Evolutionary conservation across 2,113 vertebrate genomes (phyloP).

Genomic region (Dicaeum eximium): DNA sequence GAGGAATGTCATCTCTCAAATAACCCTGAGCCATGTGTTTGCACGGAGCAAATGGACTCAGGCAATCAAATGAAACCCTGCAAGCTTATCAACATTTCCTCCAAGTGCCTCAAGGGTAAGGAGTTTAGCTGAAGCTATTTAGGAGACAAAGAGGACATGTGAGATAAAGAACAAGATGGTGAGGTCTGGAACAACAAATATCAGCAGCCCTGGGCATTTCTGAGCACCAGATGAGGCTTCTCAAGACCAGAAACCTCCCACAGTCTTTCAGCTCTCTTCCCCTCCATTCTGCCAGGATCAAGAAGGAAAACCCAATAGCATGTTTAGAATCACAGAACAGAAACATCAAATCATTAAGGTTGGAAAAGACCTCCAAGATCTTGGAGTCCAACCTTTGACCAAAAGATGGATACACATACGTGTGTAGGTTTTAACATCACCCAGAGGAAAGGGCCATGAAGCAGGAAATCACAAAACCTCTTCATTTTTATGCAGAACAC

Average conservation of each 20-base stretch:
- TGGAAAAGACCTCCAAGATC: neutral
- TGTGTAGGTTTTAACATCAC: neutral
- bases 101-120: neutral
- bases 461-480: neutral
- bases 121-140: neutral
- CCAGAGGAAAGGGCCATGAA: neutral
- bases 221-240: neutral
- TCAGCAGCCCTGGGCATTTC: neutral
- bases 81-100: conserved; percentile 27
- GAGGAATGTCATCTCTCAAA: neutral
- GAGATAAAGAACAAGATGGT: neutral
- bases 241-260: neutral
- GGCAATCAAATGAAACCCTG: neutral
- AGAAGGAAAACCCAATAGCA: neutral
- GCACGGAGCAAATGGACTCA: neutral
- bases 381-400: neutral
- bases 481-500: neutral
- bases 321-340: neutral
- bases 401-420: accelerated
- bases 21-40: neutral
- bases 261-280: neutral
- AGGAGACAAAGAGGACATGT: neutral
- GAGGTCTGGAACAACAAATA: neutral
- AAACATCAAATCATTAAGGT: neutral
- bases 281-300: neutral